Percentiles rank a stretch among this genome's conserved stretches.
Conservation (phyloP, 2,113 vertebrate genomes). For the Poeciliopsis retropinna region DNA sequence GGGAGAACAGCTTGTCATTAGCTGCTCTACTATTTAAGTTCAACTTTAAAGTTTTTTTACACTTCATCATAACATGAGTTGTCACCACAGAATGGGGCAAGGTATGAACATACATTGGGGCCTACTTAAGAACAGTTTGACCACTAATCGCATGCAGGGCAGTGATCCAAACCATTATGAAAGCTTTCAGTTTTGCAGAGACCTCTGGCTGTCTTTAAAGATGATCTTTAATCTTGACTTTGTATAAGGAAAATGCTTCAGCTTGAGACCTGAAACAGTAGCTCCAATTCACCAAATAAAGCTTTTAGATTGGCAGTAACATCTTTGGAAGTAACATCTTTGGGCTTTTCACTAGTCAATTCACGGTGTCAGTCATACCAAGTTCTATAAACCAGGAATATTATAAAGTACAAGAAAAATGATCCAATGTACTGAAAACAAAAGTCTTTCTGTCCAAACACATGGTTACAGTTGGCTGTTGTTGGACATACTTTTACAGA, state of each 20-base stretch:
- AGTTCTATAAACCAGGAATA: background rate
- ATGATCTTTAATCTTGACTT: background rate
- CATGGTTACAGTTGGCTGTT: too few species aligned
- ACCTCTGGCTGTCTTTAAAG: background rate
- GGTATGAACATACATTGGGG: background rate
- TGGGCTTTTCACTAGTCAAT: background rate
- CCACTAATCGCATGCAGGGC: background rate
- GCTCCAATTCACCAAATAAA: background rate
- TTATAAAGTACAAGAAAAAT: background rate
- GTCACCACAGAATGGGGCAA: background rate
- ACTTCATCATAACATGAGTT: constrained; percentile 12
- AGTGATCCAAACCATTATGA: background rate
- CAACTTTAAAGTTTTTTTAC: constrained; percentile 1
- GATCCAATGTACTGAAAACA: background rate
- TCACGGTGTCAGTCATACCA: background rate
- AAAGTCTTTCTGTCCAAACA: background rate
- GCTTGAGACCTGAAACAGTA: background rate
- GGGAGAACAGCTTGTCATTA: constrained; percentile 6
- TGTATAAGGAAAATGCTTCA: background rate
- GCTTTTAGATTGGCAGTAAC: background rate
- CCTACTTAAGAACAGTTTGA: constrained; percentile 3
- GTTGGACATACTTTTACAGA: too few species aligned
- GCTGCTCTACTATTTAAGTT: background rate
- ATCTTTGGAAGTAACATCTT: background rate
- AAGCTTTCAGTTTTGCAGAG: constrained; percentile 7